A percentile compares a stretch with the other conserved stretches of the same genome.
phyloP scores from a whole-genome alignment of 2,888 invertebrate species.

The Erebia ligea region DNA sequence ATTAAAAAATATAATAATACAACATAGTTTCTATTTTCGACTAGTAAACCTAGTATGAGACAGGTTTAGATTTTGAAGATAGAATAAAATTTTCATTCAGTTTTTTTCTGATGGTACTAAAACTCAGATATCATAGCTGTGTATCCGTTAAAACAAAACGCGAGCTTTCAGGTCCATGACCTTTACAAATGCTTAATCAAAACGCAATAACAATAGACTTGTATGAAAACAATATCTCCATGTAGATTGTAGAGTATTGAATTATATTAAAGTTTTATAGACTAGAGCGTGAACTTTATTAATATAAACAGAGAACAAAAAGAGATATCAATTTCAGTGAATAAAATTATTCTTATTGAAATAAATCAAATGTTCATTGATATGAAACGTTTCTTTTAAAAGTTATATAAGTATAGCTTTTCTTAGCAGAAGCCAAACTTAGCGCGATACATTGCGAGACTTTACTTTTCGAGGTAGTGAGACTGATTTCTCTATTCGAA shows the following conservation, averaged over 20 bases:
- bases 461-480: no score
- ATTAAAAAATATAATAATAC: no score
- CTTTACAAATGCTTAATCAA: slow-evolving; percentile 61
- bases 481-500: no score
- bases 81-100: neutral
- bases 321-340: slow-evolving; percentile 13
- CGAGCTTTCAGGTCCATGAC: slow-evolving; percentile 60
- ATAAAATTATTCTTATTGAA: neutral
- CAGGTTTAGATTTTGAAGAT: no score
- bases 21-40: no score
- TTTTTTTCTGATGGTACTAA: slow-evolving; percentile 54
- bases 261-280: slow-evolving; percentile 23
- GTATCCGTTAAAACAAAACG: slow-evolving; percentile 70
- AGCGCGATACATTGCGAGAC: no score
- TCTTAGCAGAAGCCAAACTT: no score
- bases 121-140: slow-evolving; percentile 62
- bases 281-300: neutral
- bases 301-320: neutral
- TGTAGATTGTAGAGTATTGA: slow-evolving; percentile 5
- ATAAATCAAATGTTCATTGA: neutral
- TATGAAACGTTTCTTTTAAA: no score
- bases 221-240: slow-evolving; percentile 15
- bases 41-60: no score
- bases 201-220: slow-evolving; percentile 40
- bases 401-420: no score